Evolutionary conservation across 2,888 invertebrate genomes (phyloP), one percentile per base, ranked within the genome.

Genomic region (Fragum whitleyi): DNA sequence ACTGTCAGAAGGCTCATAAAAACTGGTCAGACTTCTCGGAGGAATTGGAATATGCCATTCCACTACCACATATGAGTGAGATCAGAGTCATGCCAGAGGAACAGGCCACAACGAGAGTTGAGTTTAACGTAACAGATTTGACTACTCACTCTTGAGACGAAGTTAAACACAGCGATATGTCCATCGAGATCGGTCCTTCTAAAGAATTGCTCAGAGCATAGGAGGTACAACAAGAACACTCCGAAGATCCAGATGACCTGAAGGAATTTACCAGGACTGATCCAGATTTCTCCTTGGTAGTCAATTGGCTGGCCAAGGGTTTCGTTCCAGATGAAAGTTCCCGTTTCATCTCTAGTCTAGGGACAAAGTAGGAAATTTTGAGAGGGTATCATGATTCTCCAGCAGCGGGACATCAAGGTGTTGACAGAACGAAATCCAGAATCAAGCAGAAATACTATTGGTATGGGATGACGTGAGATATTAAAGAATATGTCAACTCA

Each of bases 331-430:
- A 23, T 11, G 26, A 61, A 26, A 26, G 23, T 55, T 7, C n/a
- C 7, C n/a, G 6, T 6, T 55, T 55, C 23, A n/a, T 55, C 19
- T 55, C 55, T 19, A 55, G 55, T 29, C 74, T 51, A 0, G 11
- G 11, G 0, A 32, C n/a, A 1, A 74, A 74, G 19, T 74, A 21
- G 11, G 14, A 39, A 39, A 39, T 39, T 14, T 39, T 39, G 39
- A 6, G 14, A 1, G 21, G 36, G 39, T 32, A 47, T 32, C 83
- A 79, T 53, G 70, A 67, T 29, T 16, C 79, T 14, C 83, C 79
- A 16, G 42, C 72, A 0, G 42, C 79, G n/a, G 79, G 79, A 0
- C 83, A 83, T 62, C 83, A 79, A 36, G 83, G 83, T 0, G 36
- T 32, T 1, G 62, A 55, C 9, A 28, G 79, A 3, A 83, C 83